These are phyloP conservation scores for Cremastobaeus sp. DNA, from an alignment of 2,888 invertebrate species.

Conservation along the genomic window DNA sequence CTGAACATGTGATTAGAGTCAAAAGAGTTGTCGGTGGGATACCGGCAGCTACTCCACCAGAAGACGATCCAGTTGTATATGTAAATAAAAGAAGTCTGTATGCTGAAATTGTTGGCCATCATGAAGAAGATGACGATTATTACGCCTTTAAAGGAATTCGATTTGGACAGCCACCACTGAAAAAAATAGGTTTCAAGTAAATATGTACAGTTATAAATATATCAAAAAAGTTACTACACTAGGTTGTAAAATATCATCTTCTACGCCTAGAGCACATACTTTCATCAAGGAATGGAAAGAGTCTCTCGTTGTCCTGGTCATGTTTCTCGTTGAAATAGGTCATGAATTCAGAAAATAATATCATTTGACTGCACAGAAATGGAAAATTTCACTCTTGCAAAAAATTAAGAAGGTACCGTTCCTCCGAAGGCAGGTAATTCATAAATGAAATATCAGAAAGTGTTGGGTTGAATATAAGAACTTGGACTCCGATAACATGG, in stretches of 20 bases:
- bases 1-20: conserved; percentile 55
- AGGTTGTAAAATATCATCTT: too few relatives aligned
- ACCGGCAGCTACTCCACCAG: conserved; percentile 83
- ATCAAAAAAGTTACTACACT: too few relatives aligned
- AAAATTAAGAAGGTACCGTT: too few relatives aligned
- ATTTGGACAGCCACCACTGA: conserved; percentile 83
- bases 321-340: too few relatives aligned
- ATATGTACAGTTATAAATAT: too few relatives aligned
- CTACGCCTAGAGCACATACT: too few relatives aligned
- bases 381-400: too few relatives aligned
- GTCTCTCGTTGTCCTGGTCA: too few relatives aligned
- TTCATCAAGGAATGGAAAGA: too few relatives aligned
- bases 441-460: conserved; percentile 40
- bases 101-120: conserved; percentile 83
- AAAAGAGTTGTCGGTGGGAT: conserved; percentile 84
- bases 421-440: too few relatives aligned
- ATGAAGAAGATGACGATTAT: conserved; percentile 82
- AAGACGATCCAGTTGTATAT: conserved; percentile 86
- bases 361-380: too few relatives aligned
- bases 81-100: conserved; percentile 82
- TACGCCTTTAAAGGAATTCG: conserved; percentile 87
- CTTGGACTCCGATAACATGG: conserved; percentile 61
- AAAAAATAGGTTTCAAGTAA: conserved; percentile 81
- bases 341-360: too few relatives aligned
- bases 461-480: conserved; percentile 64